phyloP scores from a whole-genome alignment of 2,888 invertebrate species.

The Tolmerus cingulatus region DNA sequence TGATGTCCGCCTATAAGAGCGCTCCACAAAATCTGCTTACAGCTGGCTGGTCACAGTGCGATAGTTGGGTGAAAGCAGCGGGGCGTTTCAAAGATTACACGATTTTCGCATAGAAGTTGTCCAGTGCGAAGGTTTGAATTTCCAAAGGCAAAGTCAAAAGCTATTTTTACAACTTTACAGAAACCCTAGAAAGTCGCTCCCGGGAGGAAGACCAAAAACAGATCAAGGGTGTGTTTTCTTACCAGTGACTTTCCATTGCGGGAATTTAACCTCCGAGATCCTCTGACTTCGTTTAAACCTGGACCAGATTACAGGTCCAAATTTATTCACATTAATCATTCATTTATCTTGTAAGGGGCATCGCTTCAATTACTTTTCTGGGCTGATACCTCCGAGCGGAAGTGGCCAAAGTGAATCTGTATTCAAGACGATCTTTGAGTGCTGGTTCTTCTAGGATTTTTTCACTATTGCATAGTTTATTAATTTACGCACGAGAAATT shows the following conservation, averaged over 20 bases:
- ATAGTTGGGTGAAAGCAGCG: not conserved
- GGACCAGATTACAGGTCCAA: not conserved
- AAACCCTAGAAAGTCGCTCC: not conserved
- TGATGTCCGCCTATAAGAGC: not conserved
- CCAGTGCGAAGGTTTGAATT: not conserved
- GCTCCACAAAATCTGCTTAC: not conserved
- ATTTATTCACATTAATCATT: not conserved
- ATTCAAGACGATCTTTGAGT: not conserved
- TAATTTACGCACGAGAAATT: not conserved
- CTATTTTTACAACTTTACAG: not conserved
- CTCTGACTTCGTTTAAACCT: not conserved
- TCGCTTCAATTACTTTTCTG: not conserved
- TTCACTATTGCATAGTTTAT: not conserved
- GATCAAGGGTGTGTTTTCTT: not conserved
- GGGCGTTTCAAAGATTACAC: not conserved
- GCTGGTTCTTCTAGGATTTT: not conserved
- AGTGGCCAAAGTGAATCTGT: not conserved
- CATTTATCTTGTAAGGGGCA: not conserved
- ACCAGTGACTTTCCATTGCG: not conserved
- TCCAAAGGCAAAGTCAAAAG: not conserved
- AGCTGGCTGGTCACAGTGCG: not conserved
- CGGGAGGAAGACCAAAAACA: not conserved
- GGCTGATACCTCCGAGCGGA: not conserved
- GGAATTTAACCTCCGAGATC: not conserved
- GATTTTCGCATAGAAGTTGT: not conserved